phyloP scores from a whole-genome alignment of 1,140 invertebrate species.

The Pogonomyrmex californicus region DNA sequence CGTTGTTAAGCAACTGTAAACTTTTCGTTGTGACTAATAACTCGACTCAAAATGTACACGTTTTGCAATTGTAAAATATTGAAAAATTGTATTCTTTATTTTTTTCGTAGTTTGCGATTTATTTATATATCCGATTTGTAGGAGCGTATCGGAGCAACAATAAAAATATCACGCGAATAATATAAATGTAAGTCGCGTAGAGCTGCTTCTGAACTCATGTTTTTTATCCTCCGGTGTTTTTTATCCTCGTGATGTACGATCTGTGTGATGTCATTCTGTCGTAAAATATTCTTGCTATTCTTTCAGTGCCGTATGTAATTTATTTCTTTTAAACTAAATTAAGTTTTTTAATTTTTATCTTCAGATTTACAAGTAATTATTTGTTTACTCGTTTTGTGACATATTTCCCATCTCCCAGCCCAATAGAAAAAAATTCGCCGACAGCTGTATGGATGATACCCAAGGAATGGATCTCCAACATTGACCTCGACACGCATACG shows the following conservation, averaged over 20 bases:
- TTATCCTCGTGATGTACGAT: background rate
- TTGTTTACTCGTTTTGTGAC: background rate
- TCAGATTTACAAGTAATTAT: background rate
- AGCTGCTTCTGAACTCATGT: background rate
- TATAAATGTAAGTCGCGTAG: background rate
- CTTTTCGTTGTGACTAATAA: background rate
- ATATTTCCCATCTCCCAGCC: background rate
- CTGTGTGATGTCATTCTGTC: slow-evolving; percentile 2
- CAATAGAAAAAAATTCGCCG: background rate
- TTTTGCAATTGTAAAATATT: background rate
- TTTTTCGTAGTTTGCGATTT: background rate
- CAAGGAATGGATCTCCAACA: slow-evolving; percentile 4
- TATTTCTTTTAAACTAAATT: background rate
- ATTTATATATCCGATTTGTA: background rate
- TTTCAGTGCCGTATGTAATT: background rate
- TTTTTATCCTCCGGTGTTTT: background rate
- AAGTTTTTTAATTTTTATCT: background rate
- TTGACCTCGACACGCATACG: slow-evolving; percentile 44
- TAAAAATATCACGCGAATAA: background rate
- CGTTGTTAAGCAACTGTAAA: background rate
- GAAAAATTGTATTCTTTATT: background rate
- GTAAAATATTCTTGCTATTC: background rate
- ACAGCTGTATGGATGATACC: slow-evolving; percentile 11
- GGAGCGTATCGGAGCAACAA: background rate
- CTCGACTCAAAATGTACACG: background rate